Evolutionary conservation across 2,113 vertebrate species (phyloP).

Genomic region (Antigone vipio): DNA sequence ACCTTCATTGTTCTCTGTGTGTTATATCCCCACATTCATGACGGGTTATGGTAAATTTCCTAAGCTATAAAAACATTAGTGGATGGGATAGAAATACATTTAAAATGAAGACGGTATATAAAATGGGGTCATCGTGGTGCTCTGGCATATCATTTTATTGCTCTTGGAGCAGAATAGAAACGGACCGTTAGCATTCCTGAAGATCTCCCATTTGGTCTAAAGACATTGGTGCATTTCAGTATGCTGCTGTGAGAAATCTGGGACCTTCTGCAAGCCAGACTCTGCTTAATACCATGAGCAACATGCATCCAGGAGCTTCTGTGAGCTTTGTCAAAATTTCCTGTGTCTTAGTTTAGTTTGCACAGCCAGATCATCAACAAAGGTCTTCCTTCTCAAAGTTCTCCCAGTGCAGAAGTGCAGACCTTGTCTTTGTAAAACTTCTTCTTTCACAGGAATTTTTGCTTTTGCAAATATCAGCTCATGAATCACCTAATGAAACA

Average conservation of each 20-base stretch:
- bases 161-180: neutral
- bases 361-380: neutral
- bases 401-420: neutral
- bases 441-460: neutral
- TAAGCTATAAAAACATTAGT: neutral
- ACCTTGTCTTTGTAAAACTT: neutral
- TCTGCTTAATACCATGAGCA: neutral
- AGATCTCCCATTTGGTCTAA: neutral
- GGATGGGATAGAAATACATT: neutral
- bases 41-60: neutral
- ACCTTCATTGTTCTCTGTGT: neutral
- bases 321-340: neutral
- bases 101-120: neutral
- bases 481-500: neutral
- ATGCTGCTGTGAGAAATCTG: neutral
- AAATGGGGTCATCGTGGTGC: neutral
- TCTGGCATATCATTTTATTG: neutral
- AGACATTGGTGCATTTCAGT: neutral
- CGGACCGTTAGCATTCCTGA: neutral
- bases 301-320: neutral
- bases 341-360: neutral
- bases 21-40: neutral
- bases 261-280: neutral
- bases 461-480: neutral
- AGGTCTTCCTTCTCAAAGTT: neutral